phyloP scores from a whole-genome alignment of 2,888 invertebrate genomes.

The Anthophora plumipes region DNA sequence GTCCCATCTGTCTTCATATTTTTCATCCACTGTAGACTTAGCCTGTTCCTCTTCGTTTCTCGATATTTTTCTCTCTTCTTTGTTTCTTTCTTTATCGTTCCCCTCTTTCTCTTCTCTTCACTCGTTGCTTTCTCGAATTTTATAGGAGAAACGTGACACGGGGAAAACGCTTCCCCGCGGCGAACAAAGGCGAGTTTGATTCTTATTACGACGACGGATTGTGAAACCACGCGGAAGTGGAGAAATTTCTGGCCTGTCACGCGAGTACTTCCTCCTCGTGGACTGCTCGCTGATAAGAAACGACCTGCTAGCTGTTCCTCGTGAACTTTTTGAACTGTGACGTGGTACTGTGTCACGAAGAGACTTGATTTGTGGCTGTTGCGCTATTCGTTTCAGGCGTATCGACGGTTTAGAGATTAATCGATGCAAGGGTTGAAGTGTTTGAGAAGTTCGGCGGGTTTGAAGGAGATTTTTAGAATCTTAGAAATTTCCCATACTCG shows the following conservation, averaged over 20 bases:
- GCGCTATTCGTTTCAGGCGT: no score
- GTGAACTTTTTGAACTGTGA: neutral
- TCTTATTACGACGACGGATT: slow-evolving; percentile 17
- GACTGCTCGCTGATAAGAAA: neutral
- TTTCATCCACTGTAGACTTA: slow-evolving; percentile 19
- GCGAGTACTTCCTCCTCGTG: slow-evolving; percentile 19
- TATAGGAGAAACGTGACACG: slow-evolving; percentile 46
- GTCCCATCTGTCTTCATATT: slow-evolving; percentile 29
- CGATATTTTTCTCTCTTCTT: no score
- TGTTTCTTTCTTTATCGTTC: no score
- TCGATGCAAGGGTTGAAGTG: no score
- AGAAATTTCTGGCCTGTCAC: slow-evolving; percentile 40
- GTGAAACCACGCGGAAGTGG: slow-evolving; percentile 44
- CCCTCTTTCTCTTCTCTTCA: slow-evolving; percentile 1
- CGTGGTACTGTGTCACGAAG: no score
- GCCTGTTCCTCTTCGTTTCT: no score
- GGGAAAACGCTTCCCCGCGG: slow-evolving; percentile 27
- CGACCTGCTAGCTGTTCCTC: neutral
- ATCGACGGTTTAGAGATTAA: no score
- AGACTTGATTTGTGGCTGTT: no score
- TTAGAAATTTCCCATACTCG: no score
- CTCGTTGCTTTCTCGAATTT: slow-evolving; percentile 1
- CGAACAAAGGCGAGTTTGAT: slow-evolving; percentile 36
- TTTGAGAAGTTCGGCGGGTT: no score
- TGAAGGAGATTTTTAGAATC: no score